Percentiles rank a stretch among this genome's conserved stretches.
Evolutionary conservation across 2,797 vertebrate genomes (phyloP).

Genomic region (Enteromius viviparus): DNA sequence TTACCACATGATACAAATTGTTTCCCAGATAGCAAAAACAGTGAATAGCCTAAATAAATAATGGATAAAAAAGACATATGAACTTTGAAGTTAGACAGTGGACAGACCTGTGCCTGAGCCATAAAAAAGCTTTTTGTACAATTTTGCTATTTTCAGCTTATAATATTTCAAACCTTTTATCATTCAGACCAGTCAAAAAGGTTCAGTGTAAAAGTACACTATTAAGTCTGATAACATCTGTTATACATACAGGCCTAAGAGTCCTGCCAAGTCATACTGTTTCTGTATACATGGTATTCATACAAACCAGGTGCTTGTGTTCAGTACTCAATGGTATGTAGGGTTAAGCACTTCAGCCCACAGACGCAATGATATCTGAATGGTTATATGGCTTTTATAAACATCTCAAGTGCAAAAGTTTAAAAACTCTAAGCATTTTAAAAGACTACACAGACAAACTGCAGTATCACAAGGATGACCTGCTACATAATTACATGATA

Average conservation of each 20-base stretch:
- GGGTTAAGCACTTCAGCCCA: neutral
- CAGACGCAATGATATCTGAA: neutral
- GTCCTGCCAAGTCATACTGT: neutral
- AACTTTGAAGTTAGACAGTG: neutral
- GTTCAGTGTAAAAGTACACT: neutral
- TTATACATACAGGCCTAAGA: neutral
- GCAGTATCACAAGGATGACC: neutral
- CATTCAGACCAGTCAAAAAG: neutral
- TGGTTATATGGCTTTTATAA: neutral
- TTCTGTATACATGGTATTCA: slow-evolving; percentile 9
- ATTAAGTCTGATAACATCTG: neutral
- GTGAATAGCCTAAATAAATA: neutral
- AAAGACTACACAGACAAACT: neutral
- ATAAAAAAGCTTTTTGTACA: neutral
- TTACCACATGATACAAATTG: slow-evolving; percentile 9
- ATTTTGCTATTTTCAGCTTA: neutral
- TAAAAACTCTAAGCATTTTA: neutral
- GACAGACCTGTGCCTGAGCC: neutral
- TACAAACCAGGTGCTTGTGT: neutral
- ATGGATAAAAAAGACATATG: neutral
- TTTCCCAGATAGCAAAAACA: neutral
- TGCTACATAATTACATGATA: slow-evolving; percentile 1
- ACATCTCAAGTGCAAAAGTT: neutral
- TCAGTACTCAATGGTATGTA: neutral
- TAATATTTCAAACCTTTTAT: neutral